Evolutionary conservation across 2,888 invertebrate species (phyloP), one percentile per base, ranked within the genome.

Genomic region (Tipula confusa): DNA sequence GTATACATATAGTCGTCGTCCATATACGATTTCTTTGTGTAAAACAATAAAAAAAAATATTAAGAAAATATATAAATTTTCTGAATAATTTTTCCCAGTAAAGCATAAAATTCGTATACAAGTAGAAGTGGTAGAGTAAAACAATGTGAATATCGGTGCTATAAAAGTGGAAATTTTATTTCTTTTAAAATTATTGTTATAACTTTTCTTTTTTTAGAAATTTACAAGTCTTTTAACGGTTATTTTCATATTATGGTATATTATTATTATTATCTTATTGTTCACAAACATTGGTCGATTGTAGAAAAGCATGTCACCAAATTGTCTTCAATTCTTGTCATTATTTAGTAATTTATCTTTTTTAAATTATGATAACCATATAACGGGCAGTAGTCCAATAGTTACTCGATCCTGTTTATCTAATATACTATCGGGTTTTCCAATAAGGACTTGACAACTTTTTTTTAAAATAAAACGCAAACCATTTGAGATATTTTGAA

Each of bases 161-260:
- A n/a, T n/a, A n/a, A n/a, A n/a, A n/a, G 29, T 80, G 80, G 2
- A 80, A 80, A 80, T 29, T 80, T 80, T 80, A 80, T 80, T 29
- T 80, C 80, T 15, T 80, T 80, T 80, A 80, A 80, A 80, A 80
- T 80, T 80, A 80, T 80, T 80, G 29, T 80, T 80, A 80, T 79
- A 28, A 11, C 79, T 28, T 79, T 79, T 15, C 15, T 79, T 80
- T 80, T 29, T 80, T 4, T 80, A 80, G 29, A 29, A 15, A 80
- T 80, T 31, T 31, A 15, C 15, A 29, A 80, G 29, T 80, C 13
- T 80, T 80, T 29, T 80, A 64, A 64, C 24, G 64, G 24, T 7
- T 24, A 64, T 24, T 7, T 24, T 9, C 64, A 3, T n/a, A 3
- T 24, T n/a, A n/a, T n/a, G n/a, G n/a, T n/a, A n/a, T 43, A n/a